Conservation (phyloP, 2,888 invertebrate species). For the Dascillus cervinus region DNA sequence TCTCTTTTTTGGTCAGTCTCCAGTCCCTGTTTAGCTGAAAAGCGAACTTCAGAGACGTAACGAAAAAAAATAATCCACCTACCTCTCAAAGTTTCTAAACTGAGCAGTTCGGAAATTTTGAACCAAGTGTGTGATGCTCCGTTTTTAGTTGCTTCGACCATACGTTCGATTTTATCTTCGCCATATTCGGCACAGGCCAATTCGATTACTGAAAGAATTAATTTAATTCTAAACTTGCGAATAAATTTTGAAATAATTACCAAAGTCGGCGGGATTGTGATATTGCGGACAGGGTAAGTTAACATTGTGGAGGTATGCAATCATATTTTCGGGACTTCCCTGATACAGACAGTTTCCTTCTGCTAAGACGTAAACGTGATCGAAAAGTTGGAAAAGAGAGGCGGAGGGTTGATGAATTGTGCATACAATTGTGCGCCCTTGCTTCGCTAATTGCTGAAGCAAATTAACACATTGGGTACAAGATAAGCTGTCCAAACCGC, state of each 20-base stretch:
- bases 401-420: slow-evolving; percentile 96
- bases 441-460: slow-evolving; percentile 67
- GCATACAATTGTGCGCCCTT: slow-evolving; percentile 85
- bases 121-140: slow-evolving; percentile 65
- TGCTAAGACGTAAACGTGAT: slow-evolving; percentile 81
- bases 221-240: not conserved
- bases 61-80: not conserved
- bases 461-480: slow-evolving; percentile 77
- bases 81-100: slow-evolving; percentile 51
- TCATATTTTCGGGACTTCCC: slow-evolving; percentile 62
- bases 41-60: not conserved
- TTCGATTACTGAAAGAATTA: slow-evolving; percentile 69
- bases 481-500: slow-evolving; percentile 82
- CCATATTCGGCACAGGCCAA: slow-evolving; percentile 89
- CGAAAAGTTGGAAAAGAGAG: slow-evolving; percentile 81
- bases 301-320: slow-evolving; percentile 70
- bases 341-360: slow-evolving; percentile 83
- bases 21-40: too few relatives aligned
- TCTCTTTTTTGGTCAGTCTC: not conserved
- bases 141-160: slow-evolving; percentile 62
- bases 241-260: slow-evolving; percentile 46
- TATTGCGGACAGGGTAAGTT: slow-evolving; percentile 80
- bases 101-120: slow-evolving; percentile 50
- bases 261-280: slow-evolving; percentile 94
- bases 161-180: slow-evolving; percentile 60